Evolutionary conservation across 2,888 invertebrate genomes (phyloP).

Genomic region (Glyphotaelius pellucidus): DNA sequence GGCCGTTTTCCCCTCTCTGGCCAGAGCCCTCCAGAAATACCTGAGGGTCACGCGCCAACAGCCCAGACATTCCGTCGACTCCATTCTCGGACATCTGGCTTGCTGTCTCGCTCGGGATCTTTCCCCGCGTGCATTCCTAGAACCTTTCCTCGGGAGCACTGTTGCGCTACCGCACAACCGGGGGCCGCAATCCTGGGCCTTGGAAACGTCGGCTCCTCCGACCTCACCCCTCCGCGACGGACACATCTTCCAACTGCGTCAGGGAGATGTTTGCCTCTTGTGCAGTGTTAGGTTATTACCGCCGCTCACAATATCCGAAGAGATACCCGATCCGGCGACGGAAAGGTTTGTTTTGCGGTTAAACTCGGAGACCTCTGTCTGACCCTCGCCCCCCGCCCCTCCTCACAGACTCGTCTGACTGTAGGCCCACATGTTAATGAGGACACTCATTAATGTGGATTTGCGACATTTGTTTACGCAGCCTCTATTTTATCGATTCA

Average conservation of each 20-base stretch:
- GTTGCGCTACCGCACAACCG: slow-evolving; percentile 89
- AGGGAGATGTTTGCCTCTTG: slow-evolving; percentile 94
- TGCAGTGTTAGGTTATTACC: slow-evolving; percentile 92
- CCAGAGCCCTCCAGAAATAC: slow-evolving; percentile 97
- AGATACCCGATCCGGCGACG: slow-evolving; percentile 96
- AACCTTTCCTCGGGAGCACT: slow-evolving; percentile 94
- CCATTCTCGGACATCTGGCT: slow-evolving; percentile 93
- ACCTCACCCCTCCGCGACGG: slow-evolving; percentile 91
- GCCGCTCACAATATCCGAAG: slow-evolving; percentile 96
- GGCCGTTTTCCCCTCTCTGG: slow-evolving; percentile 98
- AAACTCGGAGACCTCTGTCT: slow-evolving; percentile 98
- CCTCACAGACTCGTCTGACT: slow-evolving; percentile 61
- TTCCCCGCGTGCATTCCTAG: slow-evolving; percentile 95
- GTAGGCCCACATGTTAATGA: neutral
- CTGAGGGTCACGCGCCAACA: slow-evolving; percentile 96
- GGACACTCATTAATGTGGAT: neutral
- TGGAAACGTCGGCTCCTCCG: slow-evolving; percentile 94
- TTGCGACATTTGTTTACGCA: neutral
- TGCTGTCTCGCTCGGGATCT: slow-evolving; percentile 95
- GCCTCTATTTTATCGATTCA: neutral
- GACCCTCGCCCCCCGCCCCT: slow-evolving; percentile 73
- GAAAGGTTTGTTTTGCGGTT: slow-evolving; percentile 96
- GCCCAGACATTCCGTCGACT: slow-evolving; percentile 95
- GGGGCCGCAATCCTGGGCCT: slow-evolving; percentile 95
- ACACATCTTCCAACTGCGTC: slow-evolving; percentile 93